Base-by-base conservation (phyloP, 2,113 vertebrate genomes). In the Ailurus styani region DNA sequence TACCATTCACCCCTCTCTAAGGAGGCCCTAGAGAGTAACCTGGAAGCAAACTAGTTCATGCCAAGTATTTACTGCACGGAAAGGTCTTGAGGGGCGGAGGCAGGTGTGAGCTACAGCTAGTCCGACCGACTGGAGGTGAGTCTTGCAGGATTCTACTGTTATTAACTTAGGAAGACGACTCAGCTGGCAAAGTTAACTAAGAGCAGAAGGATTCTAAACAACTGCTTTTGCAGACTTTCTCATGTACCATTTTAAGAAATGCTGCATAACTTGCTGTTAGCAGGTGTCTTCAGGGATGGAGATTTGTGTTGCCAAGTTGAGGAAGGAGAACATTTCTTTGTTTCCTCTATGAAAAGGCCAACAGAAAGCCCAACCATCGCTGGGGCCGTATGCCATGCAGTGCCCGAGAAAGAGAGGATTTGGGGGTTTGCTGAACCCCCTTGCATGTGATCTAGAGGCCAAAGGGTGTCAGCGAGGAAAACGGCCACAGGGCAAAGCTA, bases 281-380 rank as follows among this genome's bases (percentile, higher is more conserved):
- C 92, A 82, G 79, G 84, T 34, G 8, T 25, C 72, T 60, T 73
- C 75, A 4, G 0, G 55, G 54, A 15, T 3, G 7, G 92, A 82
- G 17, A 20, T 62, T 75, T 50, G 8, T 54, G 45, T 27, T 93
- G 78, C 82, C 75, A 40, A 94, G 86, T 21, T 7, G 55, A 91
- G 52, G 84, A 42, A 95, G 45, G 79, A 42, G 47, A 84, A 37
- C 37, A 72, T 60, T 27, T 87, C 60, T 93, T 64, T 92, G 92
- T 81, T 81, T 96, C 37, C 72, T 86, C 78, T 70, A 7, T 45
- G 47, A 50, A 77, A 92, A 95, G 84, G 12, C 18, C 86, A 87
- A 40, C 15, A 77, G 81, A 64, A 83, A 68, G 81, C 45, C 27
- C 2, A 11, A 9, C 12, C n/a, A 3, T n/a, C 5, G 0, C 18